Percentiles rank a stretch among this genome's conserved stretches.
Conservation (phyloP, 2,888 invertebrate species). For the Acronicta leporina region DNA sequence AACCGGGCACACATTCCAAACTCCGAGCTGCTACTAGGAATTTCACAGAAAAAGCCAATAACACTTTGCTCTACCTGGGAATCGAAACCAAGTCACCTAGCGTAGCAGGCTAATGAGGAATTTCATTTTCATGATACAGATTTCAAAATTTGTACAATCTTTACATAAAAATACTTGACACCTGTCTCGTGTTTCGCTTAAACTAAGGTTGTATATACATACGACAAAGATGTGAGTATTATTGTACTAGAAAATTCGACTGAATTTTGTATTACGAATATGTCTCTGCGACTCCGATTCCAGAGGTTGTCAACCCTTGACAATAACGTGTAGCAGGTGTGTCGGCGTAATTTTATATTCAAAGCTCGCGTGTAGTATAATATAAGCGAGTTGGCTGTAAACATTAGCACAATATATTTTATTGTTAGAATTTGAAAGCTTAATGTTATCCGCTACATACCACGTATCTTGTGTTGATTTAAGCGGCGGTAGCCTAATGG, state of each 20-base stretch:
- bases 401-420: constrained; percentile 2
- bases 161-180: no score
- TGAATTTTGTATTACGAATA: constrained; percentile 16
- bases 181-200: no score
- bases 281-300: constrained; percentile 17
- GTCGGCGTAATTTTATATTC: constrained; percentile 36
- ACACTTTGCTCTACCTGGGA: no score
- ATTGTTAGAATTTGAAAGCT: background rate
- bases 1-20: no score
- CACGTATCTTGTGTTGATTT: background rate
- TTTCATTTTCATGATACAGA: no score
- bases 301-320: constrained; percentile 30
- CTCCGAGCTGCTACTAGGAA: no score
- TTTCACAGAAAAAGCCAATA: no score
- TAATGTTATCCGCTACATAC: background rate
- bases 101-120: no score
- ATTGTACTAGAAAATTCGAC: constrained; percentile 8
- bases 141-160: no score
- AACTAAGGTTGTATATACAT: background rate
- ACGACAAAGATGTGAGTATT: constrained; percentile 30
- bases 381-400: constrained; percentile 21
- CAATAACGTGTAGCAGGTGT: constrained; percentile 42
- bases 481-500: no score
- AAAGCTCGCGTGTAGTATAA: constrained; percentile 9
- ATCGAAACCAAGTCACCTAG: no score